These are phyloP conservation scores for Ancistrus triradiatus DNA, from an alignment of 2,113 vertebrate species.

Conservation along the genomic window DNA sequence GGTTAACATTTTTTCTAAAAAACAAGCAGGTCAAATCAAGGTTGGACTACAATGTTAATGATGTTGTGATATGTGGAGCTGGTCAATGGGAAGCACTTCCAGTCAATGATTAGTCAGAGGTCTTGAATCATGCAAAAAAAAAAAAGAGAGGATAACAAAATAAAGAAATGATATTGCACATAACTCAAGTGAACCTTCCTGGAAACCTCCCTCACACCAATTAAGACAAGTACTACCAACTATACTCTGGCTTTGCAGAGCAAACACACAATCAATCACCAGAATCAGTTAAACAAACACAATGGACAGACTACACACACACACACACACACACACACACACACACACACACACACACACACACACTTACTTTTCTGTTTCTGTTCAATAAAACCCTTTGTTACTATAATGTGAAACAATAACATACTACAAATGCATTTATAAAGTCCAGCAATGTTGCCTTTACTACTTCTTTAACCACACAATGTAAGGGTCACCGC, in stretches of 20 bases:
- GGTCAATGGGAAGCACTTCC: constrained; percentile 16
- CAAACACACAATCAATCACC: constrained; percentile 44
- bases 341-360: too few species aligned
- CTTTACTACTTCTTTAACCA: too few species aligned
- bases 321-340: too few species aligned
- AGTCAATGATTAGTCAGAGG: constrained; percentile 28
- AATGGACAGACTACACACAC: constrained; percentile 18
- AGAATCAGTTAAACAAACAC: constrained; percentile 37
- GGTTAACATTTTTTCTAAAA: background rate
- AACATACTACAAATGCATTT: too few species aligned
- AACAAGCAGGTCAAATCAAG: background rate
- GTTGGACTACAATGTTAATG: background rate
- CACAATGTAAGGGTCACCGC: too few species aligned
- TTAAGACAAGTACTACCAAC: constrained; percentile 38
- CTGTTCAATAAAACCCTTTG: too few species aligned
- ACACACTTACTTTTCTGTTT: too few species aligned
- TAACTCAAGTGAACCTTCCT: constrained; percentile 15
- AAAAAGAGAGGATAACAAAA: constrained; percentile 13
- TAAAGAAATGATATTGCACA: constrained; percentile 8
- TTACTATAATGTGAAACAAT: too few species aligned
- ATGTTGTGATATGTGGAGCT: too few species aligned
- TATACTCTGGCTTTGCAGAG: constrained; percentile 38
- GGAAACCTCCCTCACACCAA: constrained; percentile 25
- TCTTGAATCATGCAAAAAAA: constrained; percentile 11
- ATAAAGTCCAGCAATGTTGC: too few species aligned